Evolutionary conservation across 1,140 invertebrate genomes (phyloP), one percentile per base, ranked within the genome.

Genomic region (Adoxophyes honmai): DNA sequence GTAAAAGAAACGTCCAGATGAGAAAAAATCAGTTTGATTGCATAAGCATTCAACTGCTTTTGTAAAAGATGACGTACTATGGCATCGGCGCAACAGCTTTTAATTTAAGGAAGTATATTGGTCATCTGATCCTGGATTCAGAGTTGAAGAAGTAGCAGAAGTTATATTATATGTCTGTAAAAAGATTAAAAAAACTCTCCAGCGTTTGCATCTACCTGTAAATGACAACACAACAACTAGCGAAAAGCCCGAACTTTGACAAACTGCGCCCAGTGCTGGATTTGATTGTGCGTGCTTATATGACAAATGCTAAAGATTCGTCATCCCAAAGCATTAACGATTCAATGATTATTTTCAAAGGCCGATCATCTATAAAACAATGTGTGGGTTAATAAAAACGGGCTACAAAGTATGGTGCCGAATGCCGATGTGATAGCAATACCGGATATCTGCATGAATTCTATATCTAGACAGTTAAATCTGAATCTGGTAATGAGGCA

Each of bases 391-490:
- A 11, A 75, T 78, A 28, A 84, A 84, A 71, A 60, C 72, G 15
- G 75, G 75, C 0, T 81, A 73, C 59, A 82, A 79, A 62, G 68
- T 73, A 10, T 73, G 77, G 75, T n/a, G n/a, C n/a, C n/a, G n/a
- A n/a, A n/a, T 51, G 56, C 8, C n/a, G 60, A 14, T 48, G 51
- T 48, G 62, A 64, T 42, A 52, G 39, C 53, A 44, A 38, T 15
- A 60, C 38, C 15, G 68, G 68, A 5, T 70, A 67, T 37, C 65
- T 81, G 28, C 78, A 64, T 55, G 52, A 80, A 48, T 90, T 86
- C 71, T 60, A 88, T 53, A 72, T 90, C 10, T 88, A 90, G 62
- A 81, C 73, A 13, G 87, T 88, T 1, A 88, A 86, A 6, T n/a
- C n/a, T n/a, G 21, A 28, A 28, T 6, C 2, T 3, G 6, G 6